Base-by-base conservation (phyloP, 2,888 invertebrate genomes). In the Lasius platythorax region DNA sequence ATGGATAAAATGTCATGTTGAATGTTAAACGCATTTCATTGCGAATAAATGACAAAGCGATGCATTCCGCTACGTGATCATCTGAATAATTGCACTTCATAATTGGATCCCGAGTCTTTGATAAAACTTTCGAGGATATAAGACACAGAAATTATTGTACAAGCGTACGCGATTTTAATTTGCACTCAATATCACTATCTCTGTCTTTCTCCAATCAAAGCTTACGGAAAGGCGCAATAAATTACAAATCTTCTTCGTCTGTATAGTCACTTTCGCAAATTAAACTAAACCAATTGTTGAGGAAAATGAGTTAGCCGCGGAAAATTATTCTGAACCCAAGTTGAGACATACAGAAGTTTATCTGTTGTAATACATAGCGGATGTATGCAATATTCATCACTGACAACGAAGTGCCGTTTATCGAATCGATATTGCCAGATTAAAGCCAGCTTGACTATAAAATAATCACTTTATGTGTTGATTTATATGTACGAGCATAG, bases 301-400 rank as follows among this genome's bases (percentile, higher is more conserved):
- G 40, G 15, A 37, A 64, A 64, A 50, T 15, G 23, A 75, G 5
- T 18, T 33, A 64, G 15, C 23, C 33, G 1, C 12, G 8, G 30
- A 67, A 67, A 40, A 56, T n/a, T 67, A n/a, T 30, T 67, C 12
- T 6, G 28, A 56, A 56, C n/a, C 18, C 40, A 30, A 66, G 53
- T 68, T 46, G 53, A n/a, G 5, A 68, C 23, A 12, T 18, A 56
- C 40, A 56, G 33, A 67, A 78, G 9, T 40, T 53, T 67, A 78
- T 78, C 15, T 15, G 11, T 40, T 18, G 3, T 40, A n/a, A 23
- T 40, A n/a, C 9, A 40, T 40, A n/a, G 8, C 43, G 46, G 30
- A 43, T 74, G 56, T 56, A 53, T 67, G 11, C 67, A 78, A 78
- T 78, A 68, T 68, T 68, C 50, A 50, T 46, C 43, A 56, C n/a